These are phyloP conservation scores for Sialis lutaria DNA, from an alignment of 2,888 invertebrate species.

Conservation along the genomic window DNA sequence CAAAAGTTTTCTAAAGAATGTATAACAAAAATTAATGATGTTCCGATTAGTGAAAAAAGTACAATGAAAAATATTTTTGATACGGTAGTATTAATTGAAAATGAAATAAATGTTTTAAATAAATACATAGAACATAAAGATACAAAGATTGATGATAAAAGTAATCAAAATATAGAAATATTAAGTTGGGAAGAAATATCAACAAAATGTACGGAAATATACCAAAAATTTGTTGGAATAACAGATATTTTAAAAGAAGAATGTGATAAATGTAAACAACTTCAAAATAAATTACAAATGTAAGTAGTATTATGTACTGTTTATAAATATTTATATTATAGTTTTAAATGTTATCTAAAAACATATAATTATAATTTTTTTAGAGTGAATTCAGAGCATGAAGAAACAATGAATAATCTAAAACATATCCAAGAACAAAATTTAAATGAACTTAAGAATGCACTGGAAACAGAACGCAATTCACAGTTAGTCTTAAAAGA, in stretches of 20 bases:
- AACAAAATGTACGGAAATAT: slow-evolving; percentile 35
- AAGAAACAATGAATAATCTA: slow-evolving; percentile 15
- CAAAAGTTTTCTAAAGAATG: slow-evolving; percentile 45
- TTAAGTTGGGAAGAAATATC: slow-evolving; percentile 32
- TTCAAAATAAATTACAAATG: slow-evolving; percentile 35
- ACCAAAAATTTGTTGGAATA: slow-evolving; percentile 32
- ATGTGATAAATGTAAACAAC: slow-evolving; percentile 33
- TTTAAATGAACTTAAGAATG: slow-evolving; percentile 18
- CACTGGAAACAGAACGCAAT: slow-evolving; percentile 21
- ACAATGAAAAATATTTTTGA: slow-evolving; percentile 11
- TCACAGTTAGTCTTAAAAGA: slow-evolving; percentile 40
- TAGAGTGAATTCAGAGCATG: slow-evolving; percentile 17
- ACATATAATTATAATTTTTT: slow-evolving; percentile 4
- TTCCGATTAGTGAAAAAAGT: slow-evolving; percentile 7
- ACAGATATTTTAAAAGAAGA: slow-evolving; percentile 19
- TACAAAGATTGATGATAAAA: slow-evolving; percentile 7
- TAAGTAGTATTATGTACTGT: slow-evolving; percentile 12
- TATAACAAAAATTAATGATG: slow-evolving; percentile 28
- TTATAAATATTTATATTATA: not conserved
- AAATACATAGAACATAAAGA: slow-evolving; percentile 6
- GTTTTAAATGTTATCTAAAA: slow-evolving; percentile 3
- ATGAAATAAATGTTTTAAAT: slow-evolving; percentile 11
- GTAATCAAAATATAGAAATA: not conserved
- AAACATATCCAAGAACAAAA: slow-evolving; percentile 23
- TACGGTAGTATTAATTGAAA: slow-evolving; percentile 10